Conservation (phyloP, 2,888 invertebrate genomes). For the Ennomos erosarius region DNA sequence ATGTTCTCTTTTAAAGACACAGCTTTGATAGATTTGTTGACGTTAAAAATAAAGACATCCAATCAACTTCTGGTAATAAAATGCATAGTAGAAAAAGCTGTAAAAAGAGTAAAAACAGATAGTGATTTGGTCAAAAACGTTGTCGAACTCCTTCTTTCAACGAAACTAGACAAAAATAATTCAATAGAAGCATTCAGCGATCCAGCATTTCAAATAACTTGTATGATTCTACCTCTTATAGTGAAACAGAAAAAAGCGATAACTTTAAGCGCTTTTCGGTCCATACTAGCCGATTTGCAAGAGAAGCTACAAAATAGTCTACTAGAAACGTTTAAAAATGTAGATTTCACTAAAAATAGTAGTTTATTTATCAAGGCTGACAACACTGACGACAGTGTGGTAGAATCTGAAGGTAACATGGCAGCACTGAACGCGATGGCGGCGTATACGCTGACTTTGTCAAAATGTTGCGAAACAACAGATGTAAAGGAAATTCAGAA, state of each 20-base stretch:
- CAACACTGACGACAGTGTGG: slow-evolving; percentile 61
- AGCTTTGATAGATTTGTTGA: slow-evolving; percentile 61
- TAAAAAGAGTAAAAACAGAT: slow-evolving; percentile 70
- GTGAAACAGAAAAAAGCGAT: slow-evolving; percentile 73
- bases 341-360: slow-evolving; percentile 60
- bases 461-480: slow-evolving; percentile 72
- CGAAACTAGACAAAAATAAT: slow-evolving; percentile 52
- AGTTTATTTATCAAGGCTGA: slow-evolving; percentile 45
- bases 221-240: slow-evolving; percentile 69
- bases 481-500: slow-evolving; percentile 65
- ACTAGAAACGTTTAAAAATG: slow-evolving; percentile 67
- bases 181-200: slow-evolving; percentile 67
- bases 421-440: slow-evolving; percentile 75
- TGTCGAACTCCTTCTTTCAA: slow-evolving; percentile 63
- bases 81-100: slow-evolving; percentile 67
- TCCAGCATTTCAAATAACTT: slow-evolving; percentile 73
- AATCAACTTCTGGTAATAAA: slow-evolving; percentile 65
- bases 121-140: slow-evolving; percentile 69
- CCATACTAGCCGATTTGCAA: slow-evolving; percentile 73
- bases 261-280: slow-evolving; percentile 66
- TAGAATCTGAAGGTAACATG: slow-evolving; percentile 55
- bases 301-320: slow-evolving; percentile 70
- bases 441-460: slow-evolving; percentile 70
- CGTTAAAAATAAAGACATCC: slow-evolving; percentile 66
- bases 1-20: slow-evolving; percentile 69